phyloP scores from a whole-genome alignment of 2,888 invertebrate species.

The Stenotaenia linearis region DNA sequence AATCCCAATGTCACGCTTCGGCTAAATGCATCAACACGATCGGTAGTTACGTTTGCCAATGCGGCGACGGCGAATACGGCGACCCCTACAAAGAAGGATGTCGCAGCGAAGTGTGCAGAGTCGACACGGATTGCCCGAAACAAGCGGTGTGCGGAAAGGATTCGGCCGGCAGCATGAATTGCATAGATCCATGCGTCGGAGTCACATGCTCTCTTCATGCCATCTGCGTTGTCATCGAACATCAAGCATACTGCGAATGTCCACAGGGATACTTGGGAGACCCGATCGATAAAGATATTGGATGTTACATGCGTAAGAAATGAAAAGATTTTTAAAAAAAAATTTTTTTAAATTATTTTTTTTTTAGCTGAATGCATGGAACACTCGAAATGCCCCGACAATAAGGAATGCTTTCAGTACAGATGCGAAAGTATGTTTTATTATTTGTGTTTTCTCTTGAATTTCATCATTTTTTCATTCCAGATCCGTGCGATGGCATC shows the following conservation, averaged over 20 bases:
- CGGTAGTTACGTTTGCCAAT: slow-evolving; percentile 74
- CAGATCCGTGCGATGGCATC: slow-evolving; percentile 72
- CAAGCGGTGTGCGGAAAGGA: slow-evolving; percentile 39
- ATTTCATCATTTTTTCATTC: slow-evolving; percentile 41
- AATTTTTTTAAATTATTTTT: neutral
- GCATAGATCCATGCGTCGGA: slow-evolving; percentile 63
- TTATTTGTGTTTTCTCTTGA: neutral
- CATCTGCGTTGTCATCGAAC: slow-evolving; percentile 65
- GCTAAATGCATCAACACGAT: slow-evolving; percentile 72
- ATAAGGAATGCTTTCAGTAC: slow-evolving; percentile 64
- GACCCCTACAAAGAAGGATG: slow-evolving; percentile 49
- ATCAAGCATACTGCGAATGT: slow-evolving; percentile 67
- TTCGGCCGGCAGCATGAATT: slow-evolving; percentile 65
- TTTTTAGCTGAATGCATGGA: slow-evolving; percentile 68
- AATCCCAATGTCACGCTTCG: slow-evolving; percentile 62
- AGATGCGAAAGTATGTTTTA: slow-evolving; percentile 27
- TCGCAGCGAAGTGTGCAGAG: slow-evolving; percentile 59
- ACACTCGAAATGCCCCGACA: slow-evolving; percentile 66
- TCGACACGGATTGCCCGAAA: slow-evolving; percentile 70
- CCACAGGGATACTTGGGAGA: slow-evolving; percentile 70
- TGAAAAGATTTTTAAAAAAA: neutral
- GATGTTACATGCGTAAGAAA: slow-evolving; percentile 63
- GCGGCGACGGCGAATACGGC: slow-evolving; percentile 72
- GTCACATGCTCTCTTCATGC: slow-evolving; percentile 71
- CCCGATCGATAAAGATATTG: slow-evolving; percentile 59